A percentile compares a stretch with the other conserved stretches of the same genome.
Evolutionary conservation across 2,113 vertebrate genomes (phyloP).

Genomic region (Lota lota): DNA sequence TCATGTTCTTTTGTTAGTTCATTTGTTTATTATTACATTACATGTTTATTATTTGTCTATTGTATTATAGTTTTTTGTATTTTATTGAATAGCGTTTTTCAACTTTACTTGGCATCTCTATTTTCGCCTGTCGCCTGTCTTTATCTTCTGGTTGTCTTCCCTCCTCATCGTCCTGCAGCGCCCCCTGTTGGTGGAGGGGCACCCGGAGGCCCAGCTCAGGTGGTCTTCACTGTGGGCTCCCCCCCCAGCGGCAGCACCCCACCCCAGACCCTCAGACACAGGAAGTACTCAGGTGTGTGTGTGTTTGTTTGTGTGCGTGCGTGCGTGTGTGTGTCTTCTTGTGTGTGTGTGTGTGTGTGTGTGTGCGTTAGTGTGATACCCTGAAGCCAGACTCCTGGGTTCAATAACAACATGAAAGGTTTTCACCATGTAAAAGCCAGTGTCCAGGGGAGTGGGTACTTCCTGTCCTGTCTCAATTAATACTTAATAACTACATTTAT

Average conservation of each 20-base stretch:
- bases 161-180: constrained; percentile 53
- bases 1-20: not conserved
- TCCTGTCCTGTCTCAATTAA: too few relatives aligned
- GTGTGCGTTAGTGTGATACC: too few relatives aligned
- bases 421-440: too few relatives aligned
- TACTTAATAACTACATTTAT: too few relatives aligned
- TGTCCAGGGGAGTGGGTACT: too few relatives aligned
- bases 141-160: not conserved
- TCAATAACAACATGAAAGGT: too few relatives aligned
- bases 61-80: not conserved
- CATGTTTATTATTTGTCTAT: too few relatives aligned
- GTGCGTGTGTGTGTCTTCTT: too few relatives aligned
- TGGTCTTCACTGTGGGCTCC: constrained; percentile 96
- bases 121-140: too few relatives aligned
- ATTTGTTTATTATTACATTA: not conserved
- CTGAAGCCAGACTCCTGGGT: too few relatives aligned
- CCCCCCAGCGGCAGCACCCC: constrained; percentile 89
- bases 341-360: too few relatives aligned
- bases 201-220: constrained; percentile 83
- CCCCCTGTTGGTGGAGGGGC: constrained; percentile 79
- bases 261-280: constrained; percentile 79
- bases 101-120: not conserved
- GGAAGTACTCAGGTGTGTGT: constrained; percentile 87
- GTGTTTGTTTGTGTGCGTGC: too few relatives aligned
- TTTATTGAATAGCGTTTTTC: not conserved